These are phyloP conservation scores for Sycon ciliatum DNA, from an alignment of 37 sponge, comb jelly and placozoan genomes.

Conservation along the genomic window DNA sequence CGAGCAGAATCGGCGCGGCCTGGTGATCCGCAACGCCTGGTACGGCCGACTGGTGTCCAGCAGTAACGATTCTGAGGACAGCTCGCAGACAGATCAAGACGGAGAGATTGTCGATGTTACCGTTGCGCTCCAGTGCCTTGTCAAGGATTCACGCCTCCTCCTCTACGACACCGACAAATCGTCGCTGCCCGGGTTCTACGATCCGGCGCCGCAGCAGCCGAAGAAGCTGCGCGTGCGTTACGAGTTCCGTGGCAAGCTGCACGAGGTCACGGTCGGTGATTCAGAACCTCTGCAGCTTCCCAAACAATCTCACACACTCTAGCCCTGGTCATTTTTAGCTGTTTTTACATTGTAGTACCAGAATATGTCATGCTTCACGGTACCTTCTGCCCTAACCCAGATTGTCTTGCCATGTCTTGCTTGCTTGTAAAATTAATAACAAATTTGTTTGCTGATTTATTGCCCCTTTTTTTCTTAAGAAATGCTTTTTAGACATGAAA, in stretches of 20 bases:
- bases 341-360: too few species aligned
- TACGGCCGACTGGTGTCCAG: constrained; percentile 62
- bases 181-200: constrained; percentile 74
- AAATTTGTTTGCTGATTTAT: too few species aligned
- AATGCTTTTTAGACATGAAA: too few species aligned
- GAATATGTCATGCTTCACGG: too few species aligned
- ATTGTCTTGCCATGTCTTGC: too few species aligned
- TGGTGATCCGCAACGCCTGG: constrained; percentile 74
- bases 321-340: too few species aligned
- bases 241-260: constrained; percentile 62
- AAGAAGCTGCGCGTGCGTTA: constrained; percentile 70
- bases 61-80: too few species aligned
- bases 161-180: constrained; percentile 55
- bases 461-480: too few species aligned
- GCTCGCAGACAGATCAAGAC: too few species aligned
- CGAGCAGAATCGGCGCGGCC: constrained; percentile 65
- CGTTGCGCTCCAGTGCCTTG: constrained; percentile 77
- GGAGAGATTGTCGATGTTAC: constrained; percentile 75
- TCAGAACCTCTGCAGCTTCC: constrained; percentile 66
- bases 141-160: constrained; percentile 73
- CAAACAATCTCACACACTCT: constrained; percentile 65
- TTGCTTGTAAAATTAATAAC: too few species aligned
- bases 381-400: too few species aligned
- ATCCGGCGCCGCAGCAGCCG: constrained; percentile 64
- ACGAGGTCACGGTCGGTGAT: constrained; percentile 81